Percentiles rank a stretch among this genome's conserved stretches.
Evolutionary conservation across 1,140 invertebrate genomes (phyloP).

Genomic region (Diplogasteroides magnus): DNA sequence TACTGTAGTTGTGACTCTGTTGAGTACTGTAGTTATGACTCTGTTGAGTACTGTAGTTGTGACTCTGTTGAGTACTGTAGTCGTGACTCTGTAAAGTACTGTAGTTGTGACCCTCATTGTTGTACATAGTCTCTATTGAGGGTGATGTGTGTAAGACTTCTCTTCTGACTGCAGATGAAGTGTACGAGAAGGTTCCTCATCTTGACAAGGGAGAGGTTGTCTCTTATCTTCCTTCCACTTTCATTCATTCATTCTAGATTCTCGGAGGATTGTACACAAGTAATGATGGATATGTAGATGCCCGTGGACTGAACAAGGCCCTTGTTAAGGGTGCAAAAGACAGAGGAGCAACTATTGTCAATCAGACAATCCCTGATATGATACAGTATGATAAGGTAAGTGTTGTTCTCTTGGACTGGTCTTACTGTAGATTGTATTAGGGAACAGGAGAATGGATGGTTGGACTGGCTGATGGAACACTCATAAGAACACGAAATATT

Average conservation of each 20-base stretch:
- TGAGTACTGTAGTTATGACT: too few species aligned
- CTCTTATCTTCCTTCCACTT: background rate
- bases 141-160: slow-evolving; percentile 37
- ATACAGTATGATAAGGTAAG: background rate
- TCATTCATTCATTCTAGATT: slow-evolving; percentile 17
- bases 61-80: too few species aligned
- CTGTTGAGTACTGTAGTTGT: too few species aligned
- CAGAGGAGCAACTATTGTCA: slow-evolving; percentile 26
- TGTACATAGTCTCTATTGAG: too few species aligned
- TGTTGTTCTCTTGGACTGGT: too few species aligned
- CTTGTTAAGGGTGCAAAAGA: slow-evolving; percentile 23
- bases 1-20: too few species aligned
- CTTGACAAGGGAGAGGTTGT: slow-evolving; percentile 41
- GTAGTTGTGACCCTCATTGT: too few species aligned
- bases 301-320: slow-evolving; percentile 1
- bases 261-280: slow-evolving; percentile 30
- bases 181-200: slow-evolving; percentile 52
- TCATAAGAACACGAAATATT: slow-evolving; percentile 22
- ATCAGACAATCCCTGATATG: slow-evolving; percentile 21
- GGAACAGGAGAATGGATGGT: slow-evolving; percentile 25
- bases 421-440: too few species aligned
- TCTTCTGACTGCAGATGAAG: slow-evolving; percentile 55
- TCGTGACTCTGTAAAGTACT: too few species aligned
- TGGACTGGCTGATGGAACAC: slow-evolving; percentile 24
- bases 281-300: slow-evolving; percentile 19